A percentile compares a stretch with the other conserved stretches of the same genome.
Evolutionary conservation across 2,113 vertebrate species (phyloP).

Genomic region (Sebastes schlegelii): DNA sequence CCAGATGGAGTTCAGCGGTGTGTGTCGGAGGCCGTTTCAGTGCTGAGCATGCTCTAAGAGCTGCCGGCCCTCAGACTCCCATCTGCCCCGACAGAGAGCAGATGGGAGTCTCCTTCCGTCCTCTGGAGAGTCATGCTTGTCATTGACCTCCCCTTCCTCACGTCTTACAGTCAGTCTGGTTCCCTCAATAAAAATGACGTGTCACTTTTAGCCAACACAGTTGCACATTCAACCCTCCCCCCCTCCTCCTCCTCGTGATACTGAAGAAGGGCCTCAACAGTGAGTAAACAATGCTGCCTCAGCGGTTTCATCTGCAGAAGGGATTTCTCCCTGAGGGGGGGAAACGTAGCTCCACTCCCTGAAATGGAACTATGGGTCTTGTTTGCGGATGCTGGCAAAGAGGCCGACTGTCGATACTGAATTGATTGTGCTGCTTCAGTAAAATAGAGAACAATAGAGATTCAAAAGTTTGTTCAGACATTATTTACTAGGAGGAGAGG

Average conservation of each 20-base stretch:
- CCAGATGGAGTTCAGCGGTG: constrained; percentile 24
- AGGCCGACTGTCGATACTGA: constrained; percentile 13
- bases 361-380: constrained; percentile 27
- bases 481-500: constrained; percentile 3
- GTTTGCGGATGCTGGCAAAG: constrained; percentile 33
- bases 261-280: constrained; percentile 39
- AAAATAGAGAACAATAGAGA: constrained; percentile 21
- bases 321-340: constrained; percentile 45
- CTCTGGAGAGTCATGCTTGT: constrained; percentile 16
- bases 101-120: constrained; percentile 53
- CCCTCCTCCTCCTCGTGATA: constrained; percentile 24
- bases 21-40: constrained; percentile 13
- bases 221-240: constrained; percentile 37
- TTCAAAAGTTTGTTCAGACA: background rate
- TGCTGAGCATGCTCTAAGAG: constrained; percentile 13
- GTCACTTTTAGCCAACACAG: constrained; percentile 36
- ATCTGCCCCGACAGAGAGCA: constrained; percentile 51
- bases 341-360: constrained; percentile 26
- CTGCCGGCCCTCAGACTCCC: constrained; percentile 42
- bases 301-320: constrained; percentile 54
- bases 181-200: constrained; percentile 48
- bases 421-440: constrained; percentile 44
- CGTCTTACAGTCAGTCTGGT: constrained; percentile 18
- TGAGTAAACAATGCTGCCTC: constrained; percentile 69
- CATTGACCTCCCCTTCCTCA: constrained; percentile 34